A percentile compares a stretch with the other conserved stretches of the same genome.
Conservation (phyloP, 2,113 vertebrate genomes). For the Atlantisia rogersi region DNA sequence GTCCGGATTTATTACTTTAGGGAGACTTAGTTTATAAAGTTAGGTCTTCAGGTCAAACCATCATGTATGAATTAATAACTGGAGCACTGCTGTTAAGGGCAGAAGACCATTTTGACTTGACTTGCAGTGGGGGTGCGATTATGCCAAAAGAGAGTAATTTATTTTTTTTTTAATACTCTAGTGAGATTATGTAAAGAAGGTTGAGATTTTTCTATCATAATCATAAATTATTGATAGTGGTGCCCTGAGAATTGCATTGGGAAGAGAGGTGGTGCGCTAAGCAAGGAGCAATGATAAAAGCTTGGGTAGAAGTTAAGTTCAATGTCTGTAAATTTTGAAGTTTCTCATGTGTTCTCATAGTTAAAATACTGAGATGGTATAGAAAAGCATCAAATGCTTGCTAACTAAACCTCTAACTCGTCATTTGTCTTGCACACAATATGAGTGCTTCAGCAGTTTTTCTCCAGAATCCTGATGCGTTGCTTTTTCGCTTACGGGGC, state of each 20-base stretch:
- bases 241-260: not conserved
- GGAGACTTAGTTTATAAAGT: not conserved
- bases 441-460: slow-evolving; percentile 21
- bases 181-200: not conserved
- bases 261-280: not conserved
- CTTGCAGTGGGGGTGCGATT: not conserved
- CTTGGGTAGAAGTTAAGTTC: not conserved
- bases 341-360: not conserved
- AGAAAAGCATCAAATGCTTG: not conserved
- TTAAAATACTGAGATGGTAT: not conserved
- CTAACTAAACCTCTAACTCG: not conserved
- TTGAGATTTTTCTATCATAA: not conserved
- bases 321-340: not conserved
- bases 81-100: not conserved
- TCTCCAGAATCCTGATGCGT: not conserved
- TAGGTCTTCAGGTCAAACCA: accelerated
- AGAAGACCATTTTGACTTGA: not conserved
- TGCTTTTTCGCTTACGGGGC: not conserved
- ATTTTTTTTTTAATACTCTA: not conserved
- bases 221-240: not conserved
- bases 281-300: not conserved
- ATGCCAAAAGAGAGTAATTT: not conserved
- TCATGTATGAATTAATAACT: not conserved
- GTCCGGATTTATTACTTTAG: not conserved
- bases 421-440: slow-evolving; percentile 2